These are phyloP conservation scores for Drosophila bunnanda DNA, from an alignment of 2,888 invertebrate genomes.

Conservation along the genomic window DNA sequence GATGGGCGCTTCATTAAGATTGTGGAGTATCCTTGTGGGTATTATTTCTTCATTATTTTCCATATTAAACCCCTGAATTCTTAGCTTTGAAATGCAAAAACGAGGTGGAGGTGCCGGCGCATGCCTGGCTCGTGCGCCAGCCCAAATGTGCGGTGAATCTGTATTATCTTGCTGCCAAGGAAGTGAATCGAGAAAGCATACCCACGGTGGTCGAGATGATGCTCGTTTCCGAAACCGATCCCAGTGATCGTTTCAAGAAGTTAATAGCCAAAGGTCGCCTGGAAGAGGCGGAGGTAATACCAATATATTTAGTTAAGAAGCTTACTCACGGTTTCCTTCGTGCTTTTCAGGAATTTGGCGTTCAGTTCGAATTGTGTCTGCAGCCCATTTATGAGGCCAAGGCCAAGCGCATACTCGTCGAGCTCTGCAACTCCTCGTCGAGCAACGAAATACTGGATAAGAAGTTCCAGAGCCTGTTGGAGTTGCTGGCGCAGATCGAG, in stretches of 20 bases:
- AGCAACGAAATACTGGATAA: conserved; percentile 64
- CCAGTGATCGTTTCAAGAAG: conserved; percentile 83
- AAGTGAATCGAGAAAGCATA: conserved; percentile 55
- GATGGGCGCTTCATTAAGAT: conserved; percentile 77
- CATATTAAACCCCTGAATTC: not conserved
- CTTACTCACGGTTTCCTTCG: not conserved
- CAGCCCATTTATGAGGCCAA: conserved; percentile 84
- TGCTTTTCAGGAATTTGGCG: conserved; percentile 79
- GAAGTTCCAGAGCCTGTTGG: conserved; percentile 72
- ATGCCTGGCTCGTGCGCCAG: conserved; percentile 83
- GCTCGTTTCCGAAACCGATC: conserved; percentile 83
- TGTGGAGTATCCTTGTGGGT: conserved; percentile 83
- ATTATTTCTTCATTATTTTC: not conserved
- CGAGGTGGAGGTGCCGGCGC: conserved; percentile 77
- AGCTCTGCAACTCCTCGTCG: conserved; percentile 66
- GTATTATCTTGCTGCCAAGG: conserved; percentile 81
- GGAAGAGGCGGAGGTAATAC: conserved; percentile 83
- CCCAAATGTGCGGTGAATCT: conserved; percentile 83
- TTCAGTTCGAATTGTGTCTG: conserved; percentile 82
- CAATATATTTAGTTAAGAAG: fast-evolving
- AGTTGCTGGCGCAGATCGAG: conserved; percentile 75
- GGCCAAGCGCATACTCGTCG: conserved; percentile 77
- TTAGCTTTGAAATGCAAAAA: conserved; percentile 81
- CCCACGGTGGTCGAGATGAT: conserved; percentile 83
- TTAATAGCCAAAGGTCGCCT: conserved; percentile 83